Evolutionary conservation across 2,888 invertebrate species (phyloP).

Genomic region (Morpho helenor): DNA sequence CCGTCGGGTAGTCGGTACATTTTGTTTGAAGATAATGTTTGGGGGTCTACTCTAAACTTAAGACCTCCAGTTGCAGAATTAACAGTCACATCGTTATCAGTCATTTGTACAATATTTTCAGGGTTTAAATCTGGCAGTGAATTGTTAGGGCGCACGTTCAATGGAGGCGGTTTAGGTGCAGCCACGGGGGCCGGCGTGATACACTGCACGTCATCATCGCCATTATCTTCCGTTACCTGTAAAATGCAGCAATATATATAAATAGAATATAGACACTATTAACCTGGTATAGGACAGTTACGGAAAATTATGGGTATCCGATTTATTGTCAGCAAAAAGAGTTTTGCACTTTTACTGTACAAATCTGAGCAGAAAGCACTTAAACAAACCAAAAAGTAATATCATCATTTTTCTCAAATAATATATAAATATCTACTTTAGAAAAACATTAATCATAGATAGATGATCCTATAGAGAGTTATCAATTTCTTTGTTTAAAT

Average conservation of each 20-base stretch:
- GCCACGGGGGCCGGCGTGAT: conserved; percentile 63
- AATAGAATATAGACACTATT: too few relatives aligned
- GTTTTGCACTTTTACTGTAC: too few relatives aligned
- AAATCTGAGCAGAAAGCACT: too few relatives aligned
- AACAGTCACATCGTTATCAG: conserved; percentile 73
- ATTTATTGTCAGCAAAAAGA: too few relatives aligned
- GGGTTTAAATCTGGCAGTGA: conserved; percentile 41
- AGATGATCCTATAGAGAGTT: too few relatives aligned
- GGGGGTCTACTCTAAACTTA: conserved; percentile 73
- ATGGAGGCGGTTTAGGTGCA: conserved; percentile 39
- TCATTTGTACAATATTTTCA: conserved; percentile 73
- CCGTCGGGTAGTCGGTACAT: conserved; percentile 76
- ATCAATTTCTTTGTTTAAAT: too few relatives aligned
- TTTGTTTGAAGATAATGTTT: conserved; percentile 72
- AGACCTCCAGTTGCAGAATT: conserved; percentile 68
- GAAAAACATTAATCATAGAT: too few relatives aligned
- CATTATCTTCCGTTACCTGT: conserved; percentile 65
- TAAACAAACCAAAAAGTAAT: too few relatives aligned
- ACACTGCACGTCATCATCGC: conserved; percentile 70
- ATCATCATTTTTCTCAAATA: too few relatives aligned
- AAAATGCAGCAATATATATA: background rate
- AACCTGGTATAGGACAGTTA: too few relatives aligned
- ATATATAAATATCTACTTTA: too few relatives aligned
- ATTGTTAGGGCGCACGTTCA: conserved; percentile 35
- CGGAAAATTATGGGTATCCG: too few relatives aligned